These are phyloP conservation scores for Dolichomitus sp. DNA, from an alignment of 2,888 invertebrate genomes.

Conservation along the genomic window DNA sequence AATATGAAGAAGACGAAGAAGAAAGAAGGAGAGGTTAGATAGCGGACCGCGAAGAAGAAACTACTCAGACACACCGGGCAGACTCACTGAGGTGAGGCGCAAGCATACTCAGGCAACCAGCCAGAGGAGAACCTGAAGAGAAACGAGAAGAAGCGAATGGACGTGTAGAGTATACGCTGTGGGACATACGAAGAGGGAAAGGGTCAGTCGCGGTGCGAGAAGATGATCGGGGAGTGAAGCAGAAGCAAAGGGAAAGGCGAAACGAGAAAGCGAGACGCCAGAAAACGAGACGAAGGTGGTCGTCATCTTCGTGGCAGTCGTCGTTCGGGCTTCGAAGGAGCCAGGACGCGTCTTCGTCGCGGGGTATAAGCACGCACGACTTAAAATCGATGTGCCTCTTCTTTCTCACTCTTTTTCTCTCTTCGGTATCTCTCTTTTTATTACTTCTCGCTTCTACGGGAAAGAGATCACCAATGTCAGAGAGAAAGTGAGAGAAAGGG, in stretches of 20 bases:
- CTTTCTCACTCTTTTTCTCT: conserved; percentile 10
- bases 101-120: conserved; percentile 17
- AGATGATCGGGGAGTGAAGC: conserved; percentile 39
- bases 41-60: conserved; percentile 50
- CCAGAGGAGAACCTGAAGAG: conserved; percentile 14
- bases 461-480: conserved; percentile 6
- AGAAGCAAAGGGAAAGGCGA: conserved; percentile 37
- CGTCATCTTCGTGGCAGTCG: conserved; percentile 60
- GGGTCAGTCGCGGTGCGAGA: conserved; percentile 18
- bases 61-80: conserved; percentile 37
- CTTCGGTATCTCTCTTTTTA: neutral
- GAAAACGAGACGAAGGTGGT: conserved; percentile 44
- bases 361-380: conserved; percentile 42
- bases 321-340: conserved; percentile 44
- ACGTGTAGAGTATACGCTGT: conserved; percentile 38
- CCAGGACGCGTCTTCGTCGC: conserved; percentile 43
- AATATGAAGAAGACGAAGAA: conserved; percentile 51
- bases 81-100: conserved; percentile 23
- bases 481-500: conserved; percentile 55
- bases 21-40: conserved; percentile 63
- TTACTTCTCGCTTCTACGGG: conserved; percentile 17
- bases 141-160: conserved; percentile 52
- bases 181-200: conserved; percentile 35
- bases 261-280: conserved; percentile 35
- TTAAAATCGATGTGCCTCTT: conserved; percentile 49